Base-by-base conservation (phyloP, 53 echinoderm and acorn worm genomes). In the Zoroaster sp. region DNA sequence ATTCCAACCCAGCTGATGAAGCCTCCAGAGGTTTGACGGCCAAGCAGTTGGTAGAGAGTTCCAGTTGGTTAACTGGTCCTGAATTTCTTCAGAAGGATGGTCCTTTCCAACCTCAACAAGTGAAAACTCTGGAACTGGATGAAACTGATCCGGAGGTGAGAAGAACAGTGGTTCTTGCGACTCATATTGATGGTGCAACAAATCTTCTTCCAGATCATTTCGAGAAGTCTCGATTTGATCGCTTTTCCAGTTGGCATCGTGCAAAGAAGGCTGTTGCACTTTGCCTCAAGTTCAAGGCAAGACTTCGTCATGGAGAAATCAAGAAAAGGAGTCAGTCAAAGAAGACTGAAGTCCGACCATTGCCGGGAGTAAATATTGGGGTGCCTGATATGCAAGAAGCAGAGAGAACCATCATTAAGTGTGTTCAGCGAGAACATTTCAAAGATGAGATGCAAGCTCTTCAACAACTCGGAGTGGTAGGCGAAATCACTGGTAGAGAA, bases 1-100 rank as follows among this genome's bases (percentile, higher is more conserved):
- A 37, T 13, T 74, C 72, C 9, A 92, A 92, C 72, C 92, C 92
- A 14, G 72, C 75, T n/a, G n/a, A n/a, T n/a, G n/a, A n/a, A n/a
- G n/a, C n/a, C n/a, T n/a, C n/a, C n/a, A n/a, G n/a, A n/a, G n/a
- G n/a, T n/a, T n/a, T n/a, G n/a, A n/a, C n/a, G n/a, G n/a, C n/a
- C n/a, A n/a, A n/a, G n/a, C n/a, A n/a, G n/a, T n/a, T n/a, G n/a
- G n/a, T n/a, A n/a, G n/a, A n/a, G n/a, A n/a, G n/a, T n/a, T n/a
- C n/a, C n/a, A n/a, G n/a, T n/a, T n/a, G n/a, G n/a, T n/a, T n/a
- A n/a, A n/a, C n/a, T n/a, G n/a, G n/a, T n/a, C n/a, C n/a, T n/a
- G n/a, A n/a, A n/a, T n/a, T n/a, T n/a, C n/a, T n/a, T n/a, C n/a
- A n/a, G n/a, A n/a, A n/a, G n/a, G n/a, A n/a, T n/a, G n/a, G n/a